A percentile compares a stretch with the other conserved stretches of the same genome.
Conservation (phyloP, 2,888 invertebrate species). For the Julus scandinavius region DNA sequence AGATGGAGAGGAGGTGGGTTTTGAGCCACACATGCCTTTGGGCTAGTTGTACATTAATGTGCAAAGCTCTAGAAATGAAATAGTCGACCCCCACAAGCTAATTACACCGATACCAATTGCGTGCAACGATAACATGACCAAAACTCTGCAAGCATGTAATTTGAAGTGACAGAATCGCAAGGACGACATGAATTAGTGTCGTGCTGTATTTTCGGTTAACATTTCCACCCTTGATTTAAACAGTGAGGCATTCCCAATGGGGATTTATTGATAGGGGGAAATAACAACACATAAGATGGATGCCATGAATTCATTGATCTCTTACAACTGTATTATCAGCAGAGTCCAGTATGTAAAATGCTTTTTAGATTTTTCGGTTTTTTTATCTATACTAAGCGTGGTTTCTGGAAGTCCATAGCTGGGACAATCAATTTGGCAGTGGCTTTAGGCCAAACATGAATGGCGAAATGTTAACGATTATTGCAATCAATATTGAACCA, state of each 20-base stretch:
- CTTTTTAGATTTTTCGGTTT: background rate
- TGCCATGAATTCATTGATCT: background rate
- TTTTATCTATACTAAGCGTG: background rate
- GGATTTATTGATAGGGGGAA: background rate
- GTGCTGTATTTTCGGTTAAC: background rate
- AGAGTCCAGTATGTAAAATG: background rate
- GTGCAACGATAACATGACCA: background rate
- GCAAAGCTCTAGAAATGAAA: background rate
- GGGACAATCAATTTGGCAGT: background rate
- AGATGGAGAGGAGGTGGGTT: background rate
- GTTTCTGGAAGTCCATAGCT: background rate
- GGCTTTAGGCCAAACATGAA: background rate
- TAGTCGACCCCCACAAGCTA: background rate
- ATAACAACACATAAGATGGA: background rate
- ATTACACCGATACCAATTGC: background rate
- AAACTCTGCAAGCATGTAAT: background rate
- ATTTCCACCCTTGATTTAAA: background rate
- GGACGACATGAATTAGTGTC: background rate
- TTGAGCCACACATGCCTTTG: background rate
- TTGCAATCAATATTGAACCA: background rate
- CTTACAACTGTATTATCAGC: background rate
- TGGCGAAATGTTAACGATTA: background rate
- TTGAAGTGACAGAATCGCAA: background rate
- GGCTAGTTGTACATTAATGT: background rate
- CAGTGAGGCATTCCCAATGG: slow-evolving; percentile 15